Conservation (phyloP, 2,888 invertebrate species). For the Spilarctia lutea region DNA sequence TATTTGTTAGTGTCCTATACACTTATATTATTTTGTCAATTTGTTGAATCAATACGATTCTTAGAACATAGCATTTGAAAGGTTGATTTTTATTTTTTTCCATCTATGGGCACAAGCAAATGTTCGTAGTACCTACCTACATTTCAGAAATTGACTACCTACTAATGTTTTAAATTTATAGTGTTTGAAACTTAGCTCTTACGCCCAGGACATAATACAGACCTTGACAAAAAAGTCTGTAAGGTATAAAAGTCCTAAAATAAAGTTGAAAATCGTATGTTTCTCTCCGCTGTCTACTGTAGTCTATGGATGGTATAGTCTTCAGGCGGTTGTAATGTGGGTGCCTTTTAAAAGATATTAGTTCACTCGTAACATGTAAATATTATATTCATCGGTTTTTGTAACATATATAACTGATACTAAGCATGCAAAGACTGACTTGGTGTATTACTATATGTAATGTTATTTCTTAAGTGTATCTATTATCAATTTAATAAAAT, state of each 20-base stretch:
- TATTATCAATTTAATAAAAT: constrained; percentile 72
- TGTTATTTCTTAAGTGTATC: constrained; percentile 76
- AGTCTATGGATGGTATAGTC: background rate
- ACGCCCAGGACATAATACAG: background rate
- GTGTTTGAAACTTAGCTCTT: background rate
- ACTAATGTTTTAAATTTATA: background rate
- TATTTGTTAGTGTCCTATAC: background rate
- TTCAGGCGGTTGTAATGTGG: constrained; percentile 37
- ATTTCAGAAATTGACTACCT: background rate
- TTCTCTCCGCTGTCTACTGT: constrained; percentile 16
- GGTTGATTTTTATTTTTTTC: background rate
- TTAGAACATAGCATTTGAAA: background rate
- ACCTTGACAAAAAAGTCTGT: background rate
- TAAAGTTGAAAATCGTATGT: background rate
- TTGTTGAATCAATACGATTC: background rate
- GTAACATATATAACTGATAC: constrained; percentile 78
- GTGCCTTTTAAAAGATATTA: constrained; percentile 54
- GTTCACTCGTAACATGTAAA: constrained; percentile 48
- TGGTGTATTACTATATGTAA: constrained; percentile 78
- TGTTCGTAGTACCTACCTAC: background rate
- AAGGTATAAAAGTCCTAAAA: background rate
- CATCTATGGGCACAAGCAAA: background rate
- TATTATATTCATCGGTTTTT: constrained; percentile 54
- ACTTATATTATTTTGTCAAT: background rate
- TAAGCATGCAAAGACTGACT: constrained; percentile 86